Evolutionary conservation across 2,797 vertebrate species (phyloP), one percentile per base, ranked within the genome.

Genomic region (Squalus acanthias): DNA sequence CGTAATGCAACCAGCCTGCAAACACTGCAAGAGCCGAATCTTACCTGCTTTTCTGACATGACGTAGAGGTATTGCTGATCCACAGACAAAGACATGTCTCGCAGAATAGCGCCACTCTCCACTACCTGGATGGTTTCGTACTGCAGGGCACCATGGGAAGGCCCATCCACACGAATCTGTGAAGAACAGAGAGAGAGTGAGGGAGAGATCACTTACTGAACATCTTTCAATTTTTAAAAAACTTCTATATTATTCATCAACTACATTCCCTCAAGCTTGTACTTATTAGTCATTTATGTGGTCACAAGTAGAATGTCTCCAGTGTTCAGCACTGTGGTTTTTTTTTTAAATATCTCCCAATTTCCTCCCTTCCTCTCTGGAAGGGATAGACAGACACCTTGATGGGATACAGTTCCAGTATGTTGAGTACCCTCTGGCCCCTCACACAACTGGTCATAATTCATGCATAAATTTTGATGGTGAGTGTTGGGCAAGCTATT

Each of bases 41-140:
- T 98, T 97, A 99, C 99, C 99, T 99, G 99, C 96, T 98, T 99
- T 97, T 99, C 99, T 3, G 99, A 99, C 99, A 99, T 99, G 98
- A 99, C 98, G 96, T 99, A 99, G 96, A 99, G 98, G 96, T 99
- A 98, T 46, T 99, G 98, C 0, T 99, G 98, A 97, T 99, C 99
- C 79, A 98, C 97, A 0, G 99, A 99, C 98, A 99, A 99, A 96
- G 98, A 99, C 99, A 99, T 99, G 97, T 99, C 99, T 96, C 99
- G 97, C 94, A 99, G 98, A 96, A 99, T 97, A 0, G 99, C 99
- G 65, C 99, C 99, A 0, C 97, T 98, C 72, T 99, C 98, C 96
- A 99, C 99, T 94, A 99, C 99, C 97, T 99, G 99, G 88, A 99
- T 98, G 0, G 98, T 99, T 97, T 99, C 99, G 0, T 99, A 99